These are phyloP conservation scores for Panurus biarmicus DNA, from an alignment of 2,113 vertebrate species.

Conservation along the genomic window DNA sequence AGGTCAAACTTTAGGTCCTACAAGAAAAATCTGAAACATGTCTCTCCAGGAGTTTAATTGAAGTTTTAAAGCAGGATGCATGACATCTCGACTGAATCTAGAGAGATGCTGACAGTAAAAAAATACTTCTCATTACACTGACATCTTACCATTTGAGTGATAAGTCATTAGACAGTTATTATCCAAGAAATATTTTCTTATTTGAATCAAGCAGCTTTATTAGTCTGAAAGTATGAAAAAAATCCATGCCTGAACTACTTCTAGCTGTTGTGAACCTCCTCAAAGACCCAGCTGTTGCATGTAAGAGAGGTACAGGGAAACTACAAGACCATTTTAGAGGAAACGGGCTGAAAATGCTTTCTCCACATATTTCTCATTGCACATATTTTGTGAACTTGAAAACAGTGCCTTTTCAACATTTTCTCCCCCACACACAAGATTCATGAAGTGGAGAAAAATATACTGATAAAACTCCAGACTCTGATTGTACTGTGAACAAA, in stretches of 20 bases:
- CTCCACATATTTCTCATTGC: not conserved
- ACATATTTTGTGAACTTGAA: not conserved
- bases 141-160: not conserved
- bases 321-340: not conserved
- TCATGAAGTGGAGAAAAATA: not conserved
- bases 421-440: not conserved
- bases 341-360: not conserved
- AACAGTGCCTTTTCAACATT: not conserved
- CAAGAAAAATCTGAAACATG: not conserved
- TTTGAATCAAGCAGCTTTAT: not conserved
- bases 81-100: not conserved
- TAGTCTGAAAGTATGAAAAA: not conserved
- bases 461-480: not conserved
- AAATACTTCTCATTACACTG: not conserved
- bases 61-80: not conserved
- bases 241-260: accelerated
- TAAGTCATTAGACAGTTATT: not conserved
- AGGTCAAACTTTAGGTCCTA: constrained; percentile 15
- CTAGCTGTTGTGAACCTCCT: not conserved
- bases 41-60: constrained; percentile 11
- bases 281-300: not conserved
- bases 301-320: not conserved
- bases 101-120: not conserved
- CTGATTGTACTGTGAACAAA: not conserved
- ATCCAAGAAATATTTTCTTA: not conserved